Percentiles rank a stretch among this genome's conserved stretches.
phyloP scores from a whole-genome alignment of 2,113 vertebrate species.

The Ptychochromis oligacanthus region DNA sequence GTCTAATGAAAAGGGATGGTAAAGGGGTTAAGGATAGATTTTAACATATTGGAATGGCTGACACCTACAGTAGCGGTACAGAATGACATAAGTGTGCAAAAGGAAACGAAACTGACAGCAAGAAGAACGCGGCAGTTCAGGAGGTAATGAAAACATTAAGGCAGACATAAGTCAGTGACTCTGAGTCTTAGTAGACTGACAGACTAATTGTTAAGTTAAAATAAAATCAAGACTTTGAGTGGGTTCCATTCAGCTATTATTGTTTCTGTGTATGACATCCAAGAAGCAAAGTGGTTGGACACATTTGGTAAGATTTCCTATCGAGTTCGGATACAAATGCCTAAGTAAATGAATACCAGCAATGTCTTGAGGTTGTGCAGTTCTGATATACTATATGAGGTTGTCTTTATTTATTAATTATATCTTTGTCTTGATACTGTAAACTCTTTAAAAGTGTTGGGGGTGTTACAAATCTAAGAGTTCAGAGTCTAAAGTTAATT shows the following conservation, averaged over 20 bases:
- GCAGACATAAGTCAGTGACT: not conserved
- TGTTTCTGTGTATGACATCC: not conserved
- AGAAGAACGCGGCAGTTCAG: slow-evolving; percentile 17
- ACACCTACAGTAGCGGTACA: slow-evolving; percentile 5
- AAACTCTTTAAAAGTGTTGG: not conserved
- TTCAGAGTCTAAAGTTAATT: not conserved
- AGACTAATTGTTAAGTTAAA: slow-evolving; percentile 28
- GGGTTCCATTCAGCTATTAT: not conserved
- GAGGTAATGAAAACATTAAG: slow-evolving; percentile 1
- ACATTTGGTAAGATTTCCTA: not conserved
- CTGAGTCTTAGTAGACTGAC: not conserved
- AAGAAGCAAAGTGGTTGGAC: not conserved
- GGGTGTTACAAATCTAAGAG: not conserved
- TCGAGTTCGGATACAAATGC: not conserved
- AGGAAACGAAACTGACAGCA: not conserved
- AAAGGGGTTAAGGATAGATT: slow-evolving; percentile 3
- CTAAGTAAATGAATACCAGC: not conserved
- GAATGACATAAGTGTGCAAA: slow-evolving; percentile 7
- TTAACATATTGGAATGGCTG: not conserved
- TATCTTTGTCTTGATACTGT: not conserved
- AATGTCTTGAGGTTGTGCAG: not conserved
- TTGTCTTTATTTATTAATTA: not conserved
- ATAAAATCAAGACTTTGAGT: slow-evolving; percentile 1
- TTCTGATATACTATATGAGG: not conserved
- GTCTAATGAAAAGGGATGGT: not conserved